A percentile compares a stretch with the other conserved stretches of the same genome.
phyloP scores from a whole-genome alignment of 2,888 invertebrate species.

The Caenorhabditis doughertyi region DNA sequence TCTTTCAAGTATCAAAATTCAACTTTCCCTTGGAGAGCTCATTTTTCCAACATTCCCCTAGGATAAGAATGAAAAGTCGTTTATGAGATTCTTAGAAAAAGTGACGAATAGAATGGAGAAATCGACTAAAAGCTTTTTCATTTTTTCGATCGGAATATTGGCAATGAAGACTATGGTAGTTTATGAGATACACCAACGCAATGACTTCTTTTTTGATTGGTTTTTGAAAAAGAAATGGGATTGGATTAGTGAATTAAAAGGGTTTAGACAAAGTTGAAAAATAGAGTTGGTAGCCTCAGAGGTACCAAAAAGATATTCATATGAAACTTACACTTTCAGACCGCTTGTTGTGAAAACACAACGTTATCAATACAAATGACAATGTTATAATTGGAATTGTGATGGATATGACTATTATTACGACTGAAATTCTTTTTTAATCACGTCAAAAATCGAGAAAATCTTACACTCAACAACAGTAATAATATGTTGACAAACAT shows the following conservation, averaged over 20 bases:
- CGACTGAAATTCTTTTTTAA: not conserved
- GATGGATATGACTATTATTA: not conserved
- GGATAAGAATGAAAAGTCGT: no score
- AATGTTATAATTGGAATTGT: conserved; percentile 14
- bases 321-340: conserved; percentile 25
- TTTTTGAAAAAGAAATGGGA: not conserved
- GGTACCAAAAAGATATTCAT: no score
- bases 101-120: not conserved
- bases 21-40: no score
- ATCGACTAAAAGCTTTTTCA: not conserved
- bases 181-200: not conserved
- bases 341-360: conserved; percentile 9
- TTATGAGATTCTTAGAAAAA: no score
- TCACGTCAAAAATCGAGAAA: not conserved
- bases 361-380: conserved; percentile 15
- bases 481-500: conserved; percentile 22
- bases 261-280: no score
- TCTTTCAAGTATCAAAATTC: no score
- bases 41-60: no score
- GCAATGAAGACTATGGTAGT: not conserved
- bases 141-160: not conserved
- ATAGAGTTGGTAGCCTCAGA: no score
- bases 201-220: not conserved
- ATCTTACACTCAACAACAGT: conserved; percentile 19
- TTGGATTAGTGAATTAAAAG: no score